Evolutionary conservation across 2,113 vertebrate species (phyloP).

Genomic region (Hydrolagus affinis): DNA sequence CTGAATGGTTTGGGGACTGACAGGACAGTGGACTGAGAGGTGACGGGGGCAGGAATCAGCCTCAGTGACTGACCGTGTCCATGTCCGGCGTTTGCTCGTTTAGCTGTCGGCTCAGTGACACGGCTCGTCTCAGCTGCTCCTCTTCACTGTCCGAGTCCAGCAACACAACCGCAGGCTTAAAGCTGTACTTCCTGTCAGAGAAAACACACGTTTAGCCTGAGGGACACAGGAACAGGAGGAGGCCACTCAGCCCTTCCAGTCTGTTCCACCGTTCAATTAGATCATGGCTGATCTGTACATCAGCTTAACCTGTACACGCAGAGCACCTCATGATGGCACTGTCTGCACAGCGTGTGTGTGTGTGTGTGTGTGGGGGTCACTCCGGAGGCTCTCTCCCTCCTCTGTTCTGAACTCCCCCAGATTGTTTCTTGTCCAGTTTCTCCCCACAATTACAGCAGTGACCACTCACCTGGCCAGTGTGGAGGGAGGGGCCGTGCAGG

Average conservation of each 20-base stretch:
- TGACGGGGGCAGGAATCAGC: background rate
- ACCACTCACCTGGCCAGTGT: constrained; percentile 68
- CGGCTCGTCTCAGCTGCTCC: constrained; percentile 63
- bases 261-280: background rate
- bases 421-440: no score
- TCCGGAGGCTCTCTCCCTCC: background rate
- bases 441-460: background rate
- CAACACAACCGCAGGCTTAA: constrained; percentile 54
- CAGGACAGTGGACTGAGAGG: background rate
- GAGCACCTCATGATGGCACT: no score
- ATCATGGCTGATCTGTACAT: no score
- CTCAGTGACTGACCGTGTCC: background rate
- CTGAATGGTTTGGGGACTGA: no score
- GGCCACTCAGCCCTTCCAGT: background rate
- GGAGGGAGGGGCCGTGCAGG: constrained; percentile 61
- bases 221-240: no score
- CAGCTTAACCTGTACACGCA: no score
- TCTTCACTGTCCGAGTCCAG: constrained; percentile 90
- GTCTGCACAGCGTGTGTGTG: background rate
- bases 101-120: constrained; percentile 42
- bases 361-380: no score
- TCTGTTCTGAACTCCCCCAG: no score
- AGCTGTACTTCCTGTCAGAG: constrained; percentile 58
- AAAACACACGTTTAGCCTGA: background rate
- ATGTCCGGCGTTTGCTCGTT: background rate